These are phyloP conservation scores for Daphoenositta chrysoptera DNA, from an alignment of 2,113 vertebrate species.

Conservation along the genomic window DNA sequence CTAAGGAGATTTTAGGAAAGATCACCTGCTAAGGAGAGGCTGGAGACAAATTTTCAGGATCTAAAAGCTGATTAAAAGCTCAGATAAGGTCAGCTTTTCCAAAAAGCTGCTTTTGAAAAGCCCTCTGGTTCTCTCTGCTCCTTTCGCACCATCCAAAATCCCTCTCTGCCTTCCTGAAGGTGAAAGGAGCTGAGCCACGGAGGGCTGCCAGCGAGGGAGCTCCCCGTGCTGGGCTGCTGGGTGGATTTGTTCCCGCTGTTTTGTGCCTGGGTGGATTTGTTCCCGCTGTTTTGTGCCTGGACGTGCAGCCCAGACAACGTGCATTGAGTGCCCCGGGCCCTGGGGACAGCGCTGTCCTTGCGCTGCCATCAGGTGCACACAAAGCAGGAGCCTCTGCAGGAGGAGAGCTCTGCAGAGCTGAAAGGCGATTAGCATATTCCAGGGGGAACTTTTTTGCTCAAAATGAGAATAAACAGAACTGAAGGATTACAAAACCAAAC, in stretches of 20 bases:
- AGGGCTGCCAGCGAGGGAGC: neutral
- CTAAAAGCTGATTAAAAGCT: constrained; percentile 46
- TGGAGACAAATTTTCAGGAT: neutral
- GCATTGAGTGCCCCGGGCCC: neutral
- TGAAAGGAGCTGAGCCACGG: neutral
- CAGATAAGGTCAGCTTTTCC: constrained; percentile 36
- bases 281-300: neutral
- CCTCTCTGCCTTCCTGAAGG: neutral
- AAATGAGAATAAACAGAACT: constrained; percentile 74
- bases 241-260: neutral
- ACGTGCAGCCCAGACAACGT: neutral
- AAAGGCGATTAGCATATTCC: constrained; percentile 76
- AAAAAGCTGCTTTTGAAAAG: constrained; percentile 39
- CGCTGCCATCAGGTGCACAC: constrained; percentile 56
- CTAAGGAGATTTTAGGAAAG: constrained; percentile 39
- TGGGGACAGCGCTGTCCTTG: constrained; percentile 30
- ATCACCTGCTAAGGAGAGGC: constrained; percentile 21
- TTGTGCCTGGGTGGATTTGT: neutral
- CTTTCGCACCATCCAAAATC: neutral
- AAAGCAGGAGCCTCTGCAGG: constrained; percentile 21
- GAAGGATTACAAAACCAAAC: constrained; percentile 81
- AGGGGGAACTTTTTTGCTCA: constrained; percentile 73
- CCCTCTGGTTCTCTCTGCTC: neutral
- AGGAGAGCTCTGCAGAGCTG: constrained; percentile 30
- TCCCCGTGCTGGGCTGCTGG: neutral